Percentiles rank a stretch among this genome's conserved stretches.
These are phyloP conservation scores for Drosophila pseudotakahashii DNA, from an alignment of 2,888 invertebrate genomes.

Conservation along the genomic window DNA sequence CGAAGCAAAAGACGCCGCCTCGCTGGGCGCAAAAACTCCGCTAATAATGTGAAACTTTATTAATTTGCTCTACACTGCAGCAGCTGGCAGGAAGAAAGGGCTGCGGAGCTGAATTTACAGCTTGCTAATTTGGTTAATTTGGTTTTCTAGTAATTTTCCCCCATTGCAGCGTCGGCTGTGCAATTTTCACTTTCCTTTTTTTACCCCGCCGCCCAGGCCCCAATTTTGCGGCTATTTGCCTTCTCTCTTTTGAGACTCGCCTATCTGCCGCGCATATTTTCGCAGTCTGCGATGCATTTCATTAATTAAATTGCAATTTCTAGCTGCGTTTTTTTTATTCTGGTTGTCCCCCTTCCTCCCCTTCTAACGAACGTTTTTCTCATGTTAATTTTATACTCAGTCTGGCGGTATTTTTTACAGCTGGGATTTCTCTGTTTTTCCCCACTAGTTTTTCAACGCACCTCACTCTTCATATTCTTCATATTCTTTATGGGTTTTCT, in stretches of 20 bases:
- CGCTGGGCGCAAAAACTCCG: slow-evolving; percentile 35
- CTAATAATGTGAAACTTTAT: slow-evolving; percentile 72
- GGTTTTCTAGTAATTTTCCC: slow-evolving; percentile 65
- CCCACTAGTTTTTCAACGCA: background rate
- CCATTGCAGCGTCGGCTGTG: slow-evolving; percentile 35
- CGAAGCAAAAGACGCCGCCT: slow-evolving; percentile 18
- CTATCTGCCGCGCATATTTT: slow-evolving; percentile 49
- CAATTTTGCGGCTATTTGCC: slow-evolving; percentile 41
- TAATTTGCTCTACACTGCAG: slow-evolving; percentile 64
- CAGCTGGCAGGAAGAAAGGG: slow-evolving; percentile 36
- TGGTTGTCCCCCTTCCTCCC: too few species aligned
- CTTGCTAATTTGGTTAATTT: slow-evolving; percentile 76
- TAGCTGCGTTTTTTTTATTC: slow-evolving; percentile 42
- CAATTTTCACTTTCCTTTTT: slow-evolving; percentile 45
- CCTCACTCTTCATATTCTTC: background rate
- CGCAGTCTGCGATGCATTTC: slow-evolving; percentile 53
- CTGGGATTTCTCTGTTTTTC: slow-evolving; percentile 2
- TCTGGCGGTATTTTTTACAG: slow-evolving; percentile 20
- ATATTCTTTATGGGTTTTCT: background rate
- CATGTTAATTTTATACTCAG: slow-evolving; percentile 60
- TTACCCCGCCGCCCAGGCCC: background rate
- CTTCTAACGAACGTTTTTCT: slow-evolving; percentile 8
- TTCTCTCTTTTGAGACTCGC: slow-evolving; percentile 9
- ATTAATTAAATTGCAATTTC: slow-evolving; percentile 74
- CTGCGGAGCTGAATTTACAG: slow-evolving; percentile 55